Evolutionary conservation across 2,888 invertebrate genomes (phyloP).

Genomic region (Alsophila aescularia): DNA sequence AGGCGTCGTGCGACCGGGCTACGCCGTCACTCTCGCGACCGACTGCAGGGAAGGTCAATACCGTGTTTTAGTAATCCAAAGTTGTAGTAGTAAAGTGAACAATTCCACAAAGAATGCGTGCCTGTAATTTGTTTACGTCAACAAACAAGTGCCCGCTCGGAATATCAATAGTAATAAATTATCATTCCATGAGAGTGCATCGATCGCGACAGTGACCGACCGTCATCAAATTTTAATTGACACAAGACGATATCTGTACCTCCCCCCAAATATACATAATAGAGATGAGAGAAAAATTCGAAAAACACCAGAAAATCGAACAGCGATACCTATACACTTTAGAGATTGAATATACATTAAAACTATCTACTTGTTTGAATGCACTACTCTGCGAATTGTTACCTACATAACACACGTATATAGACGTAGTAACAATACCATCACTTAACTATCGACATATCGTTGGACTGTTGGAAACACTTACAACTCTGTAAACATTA

Average conservation of each 20-base stretch:
- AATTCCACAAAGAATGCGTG: neutral
- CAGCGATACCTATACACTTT: slow-evolving; percentile 71
- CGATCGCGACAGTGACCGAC: slow-evolving; percentile 50
- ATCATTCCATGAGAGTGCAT: slow-evolving; percentile 6
- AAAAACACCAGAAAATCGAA: slow-evolving; percentile 72
- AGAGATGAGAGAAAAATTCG: slow-evolving; percentile 64
- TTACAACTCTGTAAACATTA: slow-evolving; percentile 40
- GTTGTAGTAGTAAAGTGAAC: neutral
- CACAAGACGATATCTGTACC: slow-evolving; percentile 77
- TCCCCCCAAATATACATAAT: slow-evolving; percentile 71
- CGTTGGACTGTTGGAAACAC: slow-evolving; percentile 60
- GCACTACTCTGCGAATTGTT: slow-evolving; percentile 68
- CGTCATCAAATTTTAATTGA: slow-evolving; percentile 70
- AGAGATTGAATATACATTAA: slow-evolving; percentile 77
- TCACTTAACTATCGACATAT: slow-evolving; percentile 56
- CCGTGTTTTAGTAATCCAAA: neutral
- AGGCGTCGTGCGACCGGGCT: slow-evolving; percentile 56
- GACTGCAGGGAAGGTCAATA: slow-evolving; percentile 8
- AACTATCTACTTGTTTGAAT: slow-evolving; percentile 71
- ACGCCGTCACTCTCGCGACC: slow-evolving; percentile 51
- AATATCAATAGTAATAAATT: neutral
- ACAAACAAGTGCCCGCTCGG: neutral
- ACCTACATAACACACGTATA: slow-evolving; percentile 78
- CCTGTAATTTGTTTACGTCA: neutral
- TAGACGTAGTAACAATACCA: slow-evolving; percentile 66